Evolutionary conservation across 2,113 vertebrate genomes (phyloP).

Genomic region (Channa maculata): DNA sequence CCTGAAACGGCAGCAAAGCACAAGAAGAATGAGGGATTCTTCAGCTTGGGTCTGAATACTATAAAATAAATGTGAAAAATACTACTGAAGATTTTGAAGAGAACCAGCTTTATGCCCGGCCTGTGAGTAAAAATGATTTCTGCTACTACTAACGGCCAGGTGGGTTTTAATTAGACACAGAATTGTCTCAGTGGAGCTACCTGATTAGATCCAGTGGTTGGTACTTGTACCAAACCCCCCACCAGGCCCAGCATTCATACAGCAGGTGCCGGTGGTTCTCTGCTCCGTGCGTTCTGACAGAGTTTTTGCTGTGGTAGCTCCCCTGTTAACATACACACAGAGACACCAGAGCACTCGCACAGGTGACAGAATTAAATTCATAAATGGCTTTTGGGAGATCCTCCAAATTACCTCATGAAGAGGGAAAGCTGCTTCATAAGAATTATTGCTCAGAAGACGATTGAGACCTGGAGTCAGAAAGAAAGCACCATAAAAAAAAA

Average conservation of each 20-base stretch:
- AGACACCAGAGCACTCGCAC: background rate
- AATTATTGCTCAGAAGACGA: constrained; percentile 93
- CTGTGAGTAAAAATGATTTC: no score
- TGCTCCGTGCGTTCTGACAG: constrained; percentile 90
- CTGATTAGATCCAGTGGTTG: constrained; percentile 93
- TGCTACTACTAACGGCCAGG: no score
- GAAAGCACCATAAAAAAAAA: constrained; percentile 15
- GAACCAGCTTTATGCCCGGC: no score
- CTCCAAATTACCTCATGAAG: constrained; percentile 91
- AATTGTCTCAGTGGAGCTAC: constrained; percentile 23
- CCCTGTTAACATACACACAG: constrained; percentile 81
- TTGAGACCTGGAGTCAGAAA: constrained; percentile 87
- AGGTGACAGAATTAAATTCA: constrained; percentile 1
- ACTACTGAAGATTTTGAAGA: background rate
- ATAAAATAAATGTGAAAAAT: no score
- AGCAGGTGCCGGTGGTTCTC: constrained; percentile 94
- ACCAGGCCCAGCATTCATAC: constrained; percentile 95
- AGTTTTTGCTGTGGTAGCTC: constrained; percentile 93
- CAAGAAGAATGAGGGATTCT: background rate
- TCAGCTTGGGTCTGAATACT: background rate
- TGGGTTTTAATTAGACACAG: no score
- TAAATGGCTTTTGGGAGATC: background rate
- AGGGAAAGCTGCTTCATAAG: constrained; percentile 95
- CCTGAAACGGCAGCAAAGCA: constrained; percentile 70
- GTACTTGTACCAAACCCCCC: constrained; percentile 97